Base-by-base conservation (phyloP, 1,140 invertebrate species). In the Melipona quadrifasciata region DNA sequence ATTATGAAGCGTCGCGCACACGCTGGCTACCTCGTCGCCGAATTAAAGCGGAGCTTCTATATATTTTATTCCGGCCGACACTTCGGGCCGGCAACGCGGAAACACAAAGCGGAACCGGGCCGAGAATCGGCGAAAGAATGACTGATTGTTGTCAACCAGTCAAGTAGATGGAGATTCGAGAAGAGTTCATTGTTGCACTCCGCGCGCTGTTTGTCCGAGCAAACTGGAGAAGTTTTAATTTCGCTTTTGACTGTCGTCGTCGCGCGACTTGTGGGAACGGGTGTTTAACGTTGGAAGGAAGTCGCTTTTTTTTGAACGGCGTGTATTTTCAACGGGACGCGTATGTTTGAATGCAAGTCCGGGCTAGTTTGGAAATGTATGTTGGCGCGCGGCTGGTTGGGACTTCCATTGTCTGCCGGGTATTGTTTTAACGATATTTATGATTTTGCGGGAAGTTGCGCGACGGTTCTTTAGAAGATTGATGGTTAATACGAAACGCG, bases 41-140 rank as follows among this genome's bases (percentile, higher is more conserved):
- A 91, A 92, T 91, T 91, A 91, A 91, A 91, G 77, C 80, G 83
- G 86, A 91, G 67, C 84, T 82, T 79, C 61, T 64, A 64, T 74
- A 65, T 76, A 75, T 86, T 89, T 83, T 88, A 34, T 80, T 53
- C 74, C n/a, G 17, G 27, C 51, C 34, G 19, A 1, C 4, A 1
- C 47, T 17, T 68, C 14, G n/a, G 47, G 16, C 68, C n/a, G 51
- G 79, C n/a, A 10, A 61, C n/a, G 85, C 12, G 3, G 61, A 76
- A 47, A 47, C 39, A 39, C 17, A 34, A 58, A 51, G 3, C 27
- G 31, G 31, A 16, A 55, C 4, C 58, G 55, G 64, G 47, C 34
- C 8, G 24, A 16, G 14, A 47, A 47, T 11, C 19, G 51, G 71
- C 39, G 79, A 71, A 57, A 24, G 10, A 27, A 55, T 68, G 39